Evolutionary conservation across 2,113 vertebrate genomes (phyloP).

Genomic region (Hyperoodon ampullatus): DNA sequence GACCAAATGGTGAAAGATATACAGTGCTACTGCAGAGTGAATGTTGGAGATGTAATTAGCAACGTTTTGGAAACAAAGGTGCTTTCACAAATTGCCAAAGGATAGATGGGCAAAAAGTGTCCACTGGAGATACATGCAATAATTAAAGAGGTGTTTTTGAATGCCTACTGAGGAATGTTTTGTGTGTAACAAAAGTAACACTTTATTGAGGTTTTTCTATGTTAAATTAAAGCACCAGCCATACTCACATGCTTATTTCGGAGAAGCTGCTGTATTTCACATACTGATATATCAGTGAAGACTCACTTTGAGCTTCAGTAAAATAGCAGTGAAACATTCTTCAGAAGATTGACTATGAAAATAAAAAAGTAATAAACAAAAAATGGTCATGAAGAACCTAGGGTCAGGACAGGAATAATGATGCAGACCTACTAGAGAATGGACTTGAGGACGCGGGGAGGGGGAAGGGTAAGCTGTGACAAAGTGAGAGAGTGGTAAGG

Average conservation of each 20-base stretch:
- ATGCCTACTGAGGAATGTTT: neutral
- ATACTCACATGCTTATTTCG: neutral
- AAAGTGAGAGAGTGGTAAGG: too few species aligned
- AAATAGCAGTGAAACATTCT: neutral
- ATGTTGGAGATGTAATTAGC: constrained; percentile 65
- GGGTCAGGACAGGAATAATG: too few species aligned
- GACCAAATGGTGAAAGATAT: neutral
- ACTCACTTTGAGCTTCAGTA: neutral
- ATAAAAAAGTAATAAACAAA: neutral
- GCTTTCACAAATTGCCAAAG: constrained; percentile 64
- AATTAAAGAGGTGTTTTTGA: neutral
- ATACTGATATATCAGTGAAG: neutral
- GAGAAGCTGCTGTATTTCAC: neutral
- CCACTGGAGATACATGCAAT: neutral
- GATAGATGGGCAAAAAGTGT: neutral
- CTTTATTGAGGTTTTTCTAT: neutral
- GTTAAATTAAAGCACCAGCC: neutral
- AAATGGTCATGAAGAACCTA: too few species aligned
- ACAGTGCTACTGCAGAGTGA: constrained; percentile 21
- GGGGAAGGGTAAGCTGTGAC: too few species aligned
- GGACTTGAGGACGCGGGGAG: too few species aligned
- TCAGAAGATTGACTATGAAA: neutral
- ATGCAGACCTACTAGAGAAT: too few species aligned
- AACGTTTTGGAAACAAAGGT: constrained; percentile 60
- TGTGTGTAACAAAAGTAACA: neutral